Evolutionary conservation across 2,113 vertebrate species (phyloP), one percentile per base, ranked within the genome.

Genomic region (Chelonoidis abingdonii): DNA sequence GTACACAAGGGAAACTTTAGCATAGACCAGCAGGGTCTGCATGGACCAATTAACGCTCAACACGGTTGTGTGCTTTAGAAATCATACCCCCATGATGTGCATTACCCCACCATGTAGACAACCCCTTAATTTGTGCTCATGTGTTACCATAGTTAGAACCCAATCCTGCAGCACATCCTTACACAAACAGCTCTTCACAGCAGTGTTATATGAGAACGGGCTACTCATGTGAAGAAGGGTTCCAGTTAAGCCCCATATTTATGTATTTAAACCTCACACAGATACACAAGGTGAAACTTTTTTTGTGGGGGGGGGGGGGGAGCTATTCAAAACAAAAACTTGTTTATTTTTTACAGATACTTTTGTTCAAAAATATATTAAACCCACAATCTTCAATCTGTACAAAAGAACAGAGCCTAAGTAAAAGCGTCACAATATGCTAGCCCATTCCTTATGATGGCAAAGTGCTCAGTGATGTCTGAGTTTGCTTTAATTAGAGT

Each of bases 371-470:
- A 29, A 22, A 31, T 65, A 29, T 16, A 14, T 38, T 59, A 47
- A 41, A 84, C 22, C 41, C 38, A 14, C 38, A 81, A n/a, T 22
- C 95, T 85, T 19, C 50, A 83, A 31, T 22, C 96, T 85, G 65
- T 94, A 41, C 13, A 53, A 83, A 95, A 89, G 49, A 91, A 86
- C 65, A 93, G 65, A 90, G 38, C 38, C 80, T 81, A 41, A 84
- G 25, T 57, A 57, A 89, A 89, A 50, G 31, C 47, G 29, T 25
- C 38, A 31, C 0, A 1, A 54, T 91, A 52, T 44, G 87, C 31
- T 52, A 83, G 80, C 12, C n/a, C 82, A 10, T 49, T 27, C 35
- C n/a, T 82, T 44, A 2, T 47, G 57, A 19, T 72, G 10, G 8
- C 49, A 50, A 88, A 89, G 25, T 47, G 89, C 44, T 86, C 69